phyloP scores from a whole-genome alignment of 2,888 invertebrate species.

The Phoronis australis region DNA sequence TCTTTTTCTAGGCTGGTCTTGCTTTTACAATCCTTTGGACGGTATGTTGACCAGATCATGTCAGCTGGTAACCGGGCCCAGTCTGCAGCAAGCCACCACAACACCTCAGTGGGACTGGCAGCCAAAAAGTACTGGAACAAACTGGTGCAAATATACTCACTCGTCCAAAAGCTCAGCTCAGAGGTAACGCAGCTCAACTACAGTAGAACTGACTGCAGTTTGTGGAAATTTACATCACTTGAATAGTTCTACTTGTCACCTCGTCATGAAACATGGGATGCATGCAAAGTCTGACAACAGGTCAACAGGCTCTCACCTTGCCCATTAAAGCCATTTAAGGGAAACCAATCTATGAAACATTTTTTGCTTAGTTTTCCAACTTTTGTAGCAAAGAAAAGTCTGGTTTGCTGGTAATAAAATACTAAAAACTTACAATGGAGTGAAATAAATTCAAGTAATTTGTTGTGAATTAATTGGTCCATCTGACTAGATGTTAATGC shows the following conservation, averaged over 20 bases:
- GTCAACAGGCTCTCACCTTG: neutral
- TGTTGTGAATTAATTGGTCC: no score
- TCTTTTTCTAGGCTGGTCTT: neutral
- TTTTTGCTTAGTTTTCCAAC: no score
- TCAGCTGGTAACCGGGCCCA: neutral
- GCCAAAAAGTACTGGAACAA: conserved; percentile 47
- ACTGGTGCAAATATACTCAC: conserved; percentile 32
- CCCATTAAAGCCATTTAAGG: no score
- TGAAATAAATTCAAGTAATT: no score
- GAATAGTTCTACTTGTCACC: no score
- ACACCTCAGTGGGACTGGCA: conserved; percentile 42
- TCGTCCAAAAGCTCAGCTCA: conserved; percentile 32
- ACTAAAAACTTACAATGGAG: no score
- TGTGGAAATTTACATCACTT: no score
- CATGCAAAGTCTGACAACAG: neutral
- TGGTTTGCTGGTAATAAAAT: no score
- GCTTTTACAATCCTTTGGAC: neutral
- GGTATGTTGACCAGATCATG: neutral
- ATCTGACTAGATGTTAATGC: no score
- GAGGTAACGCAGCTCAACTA: conserved; percentile 43
- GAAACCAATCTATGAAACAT: no score
- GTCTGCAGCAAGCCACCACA: conserved; percentile 1
- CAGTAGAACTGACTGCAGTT: no score
- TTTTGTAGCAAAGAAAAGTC: no score
- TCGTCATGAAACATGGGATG: neutral